Conservation (phyloP, 2,888 invertebrate species). For the Pachliopta kotzebuea region DNA sequence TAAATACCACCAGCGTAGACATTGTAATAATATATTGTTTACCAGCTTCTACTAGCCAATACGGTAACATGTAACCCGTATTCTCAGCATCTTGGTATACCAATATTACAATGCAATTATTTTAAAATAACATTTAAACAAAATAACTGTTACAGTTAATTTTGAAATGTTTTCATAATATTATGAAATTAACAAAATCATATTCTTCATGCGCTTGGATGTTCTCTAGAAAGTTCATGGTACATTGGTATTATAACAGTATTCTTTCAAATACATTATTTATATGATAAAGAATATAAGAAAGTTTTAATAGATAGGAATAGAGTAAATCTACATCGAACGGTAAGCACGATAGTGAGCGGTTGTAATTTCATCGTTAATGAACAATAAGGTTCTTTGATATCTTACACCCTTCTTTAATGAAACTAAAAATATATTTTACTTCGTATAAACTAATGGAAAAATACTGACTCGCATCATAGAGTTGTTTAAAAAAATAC, state of each 20-base stretch:
- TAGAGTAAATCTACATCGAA: not conserved
- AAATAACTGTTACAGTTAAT: not conserved
- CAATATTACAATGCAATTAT: not conserved
- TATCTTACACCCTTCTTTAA: not conserved
- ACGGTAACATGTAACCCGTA: not conserved
- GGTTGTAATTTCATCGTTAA: not conserved
- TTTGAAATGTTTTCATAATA: not conserved
- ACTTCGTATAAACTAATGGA: not conserved
- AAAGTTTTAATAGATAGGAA: too few relatives aligned
- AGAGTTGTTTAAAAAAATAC: constrained; percentile 3
- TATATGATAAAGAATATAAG: too few relatives aligned
- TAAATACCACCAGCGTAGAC: not conserved
- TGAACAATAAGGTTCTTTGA: not conserved
- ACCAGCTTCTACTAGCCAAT: not conserved
- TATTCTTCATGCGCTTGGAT: too few relatives aligned
- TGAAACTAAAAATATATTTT: not conserved
- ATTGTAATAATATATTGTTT: not conserved
- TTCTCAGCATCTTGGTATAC: not conserved
- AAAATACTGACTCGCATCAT: not conserved
- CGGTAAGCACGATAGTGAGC: not conserved
- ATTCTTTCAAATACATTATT: too few relatives aligned
- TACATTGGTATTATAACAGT: too few relatives aligned
- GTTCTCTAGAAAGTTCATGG: too few relatives aligned
- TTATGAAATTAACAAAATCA: too few relatives aligned
- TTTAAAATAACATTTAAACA: not conserved